Conservation (phyloP, 2,888 invertebrate genomes). For the Prosapia bicincta region DNA sequence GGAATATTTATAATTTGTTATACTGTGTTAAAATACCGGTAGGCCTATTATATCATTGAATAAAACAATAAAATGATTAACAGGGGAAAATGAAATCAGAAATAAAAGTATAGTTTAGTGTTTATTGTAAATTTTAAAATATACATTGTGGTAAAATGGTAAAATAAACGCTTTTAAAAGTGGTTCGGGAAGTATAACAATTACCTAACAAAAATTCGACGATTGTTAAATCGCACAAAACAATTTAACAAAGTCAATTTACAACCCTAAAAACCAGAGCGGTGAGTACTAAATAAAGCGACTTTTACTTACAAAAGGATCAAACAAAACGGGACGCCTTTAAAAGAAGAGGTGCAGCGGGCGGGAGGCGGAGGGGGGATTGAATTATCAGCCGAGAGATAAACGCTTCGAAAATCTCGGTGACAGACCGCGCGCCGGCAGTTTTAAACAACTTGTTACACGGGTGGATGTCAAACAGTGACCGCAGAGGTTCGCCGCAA, state of each 20-base stretch:
- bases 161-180: too few species aligned
- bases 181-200: too few species aligned
- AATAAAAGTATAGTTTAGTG: too few species aligned
- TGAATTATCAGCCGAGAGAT: background rate
- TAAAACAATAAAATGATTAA: too few species aligned
- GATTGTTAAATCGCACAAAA: background rate
- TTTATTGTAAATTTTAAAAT: too few species aligned
- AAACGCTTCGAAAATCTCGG: background rate
- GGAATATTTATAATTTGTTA: too few species aligned
- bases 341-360: background rate
- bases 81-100: too few species aligned
- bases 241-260: background rate
- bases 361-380: background rate
- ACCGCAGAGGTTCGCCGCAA: background rate
- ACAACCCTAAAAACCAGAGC: background rate
- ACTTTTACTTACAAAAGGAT: background rate
- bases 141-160: too few species aligned
- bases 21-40: too few species aligned
- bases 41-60: too few species aligned
- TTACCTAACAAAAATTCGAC: too few species aligned
- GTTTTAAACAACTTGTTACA: constrained; percentile 24
- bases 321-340: background rate
- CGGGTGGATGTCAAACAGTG: background rate
- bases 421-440: constrained; percentile 4
- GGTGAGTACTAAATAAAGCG: background rate